A percentile compares a stretch with the other conserved stretches of the same genome.
These are phyloP conservation scores for Aurelia aurita DNA, from an alignment of 30 jellyfish, hydroid and myxozoan genomes.

Conservation along the genomic window DNA sequence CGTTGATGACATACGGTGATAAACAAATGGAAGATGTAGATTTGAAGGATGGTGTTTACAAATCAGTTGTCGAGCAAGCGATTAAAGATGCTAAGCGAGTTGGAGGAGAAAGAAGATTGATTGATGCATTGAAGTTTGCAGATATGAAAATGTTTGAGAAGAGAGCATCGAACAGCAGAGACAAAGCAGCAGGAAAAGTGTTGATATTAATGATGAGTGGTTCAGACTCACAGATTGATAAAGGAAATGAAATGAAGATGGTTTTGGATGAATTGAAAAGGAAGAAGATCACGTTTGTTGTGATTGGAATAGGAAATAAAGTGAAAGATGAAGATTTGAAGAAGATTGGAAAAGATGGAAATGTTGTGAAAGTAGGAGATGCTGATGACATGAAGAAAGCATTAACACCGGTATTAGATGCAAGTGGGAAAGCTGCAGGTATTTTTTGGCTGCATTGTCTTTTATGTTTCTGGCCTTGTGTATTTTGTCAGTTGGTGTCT, in stretches of 20 bases:
- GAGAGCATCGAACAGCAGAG: neutral
- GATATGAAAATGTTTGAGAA: constrained; percentile 28
- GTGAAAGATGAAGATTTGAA: constrained; percentile 9
- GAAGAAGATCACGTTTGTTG: constrained; percentile 4
- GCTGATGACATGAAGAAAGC: constrained; percentile 9
- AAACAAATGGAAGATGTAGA: neutral
- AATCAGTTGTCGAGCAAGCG: constrained; percentile 38
- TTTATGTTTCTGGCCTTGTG: no score
- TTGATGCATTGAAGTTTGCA: constrained; percentile 21
- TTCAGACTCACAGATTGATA: constrained; percentile 9
- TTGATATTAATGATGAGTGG: constrained; percentile 44
- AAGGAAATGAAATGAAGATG: constrained; percentile 1
- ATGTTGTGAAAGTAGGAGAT: constrained; percentile 3
- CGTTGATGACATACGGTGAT: constrained; percentile 60
- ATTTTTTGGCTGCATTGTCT: no score
- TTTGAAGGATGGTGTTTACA: constrained; percentile 32
- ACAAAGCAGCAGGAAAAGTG: constrained; percentile 29
- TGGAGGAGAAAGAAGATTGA: constrained; percentile 63
- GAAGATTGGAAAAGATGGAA: neutral
- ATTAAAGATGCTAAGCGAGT: constrained; percentile 12
- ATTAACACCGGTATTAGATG: constrained; percentile 1
- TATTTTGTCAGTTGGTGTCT: no score
- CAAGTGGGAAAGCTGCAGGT: constrained; percentile 37
- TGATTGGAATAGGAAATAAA: constrained; percentile 54
- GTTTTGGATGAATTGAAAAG: constrained; percentile 12